Base-by-base conservation (phyloP, 92 coral and sea anemone species). In the Palythoa grandis region DNA sequence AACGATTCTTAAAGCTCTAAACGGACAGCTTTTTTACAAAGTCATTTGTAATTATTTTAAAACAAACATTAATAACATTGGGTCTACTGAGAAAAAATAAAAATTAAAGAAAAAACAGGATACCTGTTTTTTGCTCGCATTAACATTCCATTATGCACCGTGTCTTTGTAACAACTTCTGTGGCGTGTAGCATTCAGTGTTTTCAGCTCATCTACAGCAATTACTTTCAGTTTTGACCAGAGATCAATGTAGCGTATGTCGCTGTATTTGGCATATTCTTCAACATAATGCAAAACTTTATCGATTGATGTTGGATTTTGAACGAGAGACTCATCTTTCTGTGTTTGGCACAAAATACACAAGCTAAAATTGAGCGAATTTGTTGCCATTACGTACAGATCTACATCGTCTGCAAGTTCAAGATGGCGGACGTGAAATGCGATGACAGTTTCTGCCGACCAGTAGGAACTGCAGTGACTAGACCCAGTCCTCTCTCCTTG, bases 11-110 rank as follows among this genome's bases (percentile, higher is more conserved):
- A 15, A 19, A 61, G 68, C 60, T 54, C 60, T 9, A 61, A 15
- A 61, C 22, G 47, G 47, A 70, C 50, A 24, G 75, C 47, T 70
- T 25, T 24, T 25, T 29, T 70, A 25, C 47, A 29, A 24, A 70
- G 75, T 70, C 77, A 15, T 43, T 73, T 73, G 77, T 39, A 39
- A 73, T 40, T 35, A 72, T 19, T 72, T 38, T 40, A 38, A 38
- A 72, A 72, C 77, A 38, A 70, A 24, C 74, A 23, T 69, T 69
- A 70, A 70, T 29, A 25, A 67, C 35, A 67, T 19, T 67, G 72
- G 72, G 29, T 67, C 72, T 67, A 67, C 72, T 67, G 72, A 67
- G 72, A 67, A 67, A 67, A 67, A 67, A 67, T 67, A 67, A 67
- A 67, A 67, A 19, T 67, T 65, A 69, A 23, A n/a, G 73, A n/a